These are phyloP conservation scores for Pygoscelis antarcticus DNA, from an alignment of 2,113 vertebrate species.

Conservation along the genomic window DNA sequence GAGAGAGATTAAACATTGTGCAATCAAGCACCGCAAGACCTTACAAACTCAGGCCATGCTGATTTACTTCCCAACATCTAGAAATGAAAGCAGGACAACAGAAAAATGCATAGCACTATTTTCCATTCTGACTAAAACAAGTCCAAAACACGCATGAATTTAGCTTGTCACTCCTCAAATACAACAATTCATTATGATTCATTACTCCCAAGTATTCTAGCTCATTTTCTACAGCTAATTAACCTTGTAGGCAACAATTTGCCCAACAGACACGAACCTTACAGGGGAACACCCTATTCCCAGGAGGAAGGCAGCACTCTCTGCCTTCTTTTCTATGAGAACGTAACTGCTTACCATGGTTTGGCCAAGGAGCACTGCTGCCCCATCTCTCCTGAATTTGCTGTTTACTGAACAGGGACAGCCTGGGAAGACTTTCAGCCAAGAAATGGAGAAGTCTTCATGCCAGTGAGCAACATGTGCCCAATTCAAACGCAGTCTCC, in stretches of 20 bases:
- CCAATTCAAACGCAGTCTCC: not conserved
- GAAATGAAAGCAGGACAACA: not conserved
- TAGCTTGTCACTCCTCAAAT: not conserved
- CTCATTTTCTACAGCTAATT: slow-evolving; percentile 30
- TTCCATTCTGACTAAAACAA: slow-evolving; percentile 12
- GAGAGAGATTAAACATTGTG: not conserved
- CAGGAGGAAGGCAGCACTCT: not conserved
- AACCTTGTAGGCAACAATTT: not conserved
- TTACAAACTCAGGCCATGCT: not conserved
- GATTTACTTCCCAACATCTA: not conserved
- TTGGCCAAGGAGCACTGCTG: not conserved
- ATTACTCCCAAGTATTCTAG: not conserved
- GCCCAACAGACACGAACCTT: not conserved
- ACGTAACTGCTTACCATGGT: not conserved
- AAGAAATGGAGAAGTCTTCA: not conserved
- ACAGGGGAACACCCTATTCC: not conserved
- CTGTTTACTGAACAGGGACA: not conserved
- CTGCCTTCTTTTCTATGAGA: not conserved
- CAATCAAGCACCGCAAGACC: not conserved
- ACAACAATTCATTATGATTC: not conserved
- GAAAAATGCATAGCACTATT: not conserved
- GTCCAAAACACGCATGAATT: not conserved
- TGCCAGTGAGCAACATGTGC: not conserved
- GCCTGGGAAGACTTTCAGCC: not conserved
- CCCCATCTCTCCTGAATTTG: not conserved